Conservation (phyloP, 2,797 vertebrate genomes). For the Enteromius treurensis region DNA sequence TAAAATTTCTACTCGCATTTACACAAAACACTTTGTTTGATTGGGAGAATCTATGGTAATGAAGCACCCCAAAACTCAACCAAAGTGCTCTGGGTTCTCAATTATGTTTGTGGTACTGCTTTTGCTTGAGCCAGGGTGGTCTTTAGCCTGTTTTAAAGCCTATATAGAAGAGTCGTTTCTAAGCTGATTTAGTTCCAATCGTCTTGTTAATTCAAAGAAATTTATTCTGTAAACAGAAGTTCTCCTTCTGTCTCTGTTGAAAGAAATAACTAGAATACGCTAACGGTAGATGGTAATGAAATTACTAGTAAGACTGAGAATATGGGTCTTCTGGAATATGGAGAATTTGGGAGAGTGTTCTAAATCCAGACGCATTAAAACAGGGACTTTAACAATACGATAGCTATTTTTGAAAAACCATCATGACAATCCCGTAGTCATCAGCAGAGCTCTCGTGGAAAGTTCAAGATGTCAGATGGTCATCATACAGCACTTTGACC, state of each 20-base stretch:
- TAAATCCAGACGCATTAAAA: constrained; percentile 55
- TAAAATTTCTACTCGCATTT: constrained; percentile 69
- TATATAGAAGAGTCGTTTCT: constrained; percentile 65
- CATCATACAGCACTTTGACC: constrained; percentile 83
- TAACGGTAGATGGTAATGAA: constrained; percentile 24
- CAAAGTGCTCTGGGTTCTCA: constrained; percentile 55
- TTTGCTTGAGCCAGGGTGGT: constrained; percentile 69
- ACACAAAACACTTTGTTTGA: constrained; percentile 62
- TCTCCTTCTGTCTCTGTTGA: constrained; percentile 27
- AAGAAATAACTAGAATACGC: constrained; percentile 19
- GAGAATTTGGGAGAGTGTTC: constrained; percentile 23
- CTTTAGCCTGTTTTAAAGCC: constrained; percentile 29
- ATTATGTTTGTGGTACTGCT: constrained; percentile 59
- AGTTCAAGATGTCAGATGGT: constrained; percentile 71
- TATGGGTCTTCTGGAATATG: neutral
- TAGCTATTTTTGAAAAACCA: constrained; percentile 40
- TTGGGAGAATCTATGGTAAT: constrained; percentile 63
- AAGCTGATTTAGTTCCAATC: constrained; percentile 65
- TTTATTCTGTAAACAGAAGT: constrained; percentile 13
- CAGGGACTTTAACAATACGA: constrained; percentile 64
- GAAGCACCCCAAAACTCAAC: constrained; percentile 48
- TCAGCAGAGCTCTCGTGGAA: constrained; percentile 69
- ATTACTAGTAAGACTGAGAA: constrained; percentile 9
- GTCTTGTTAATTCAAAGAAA: constrained; percentile 50
- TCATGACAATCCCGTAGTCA: constrained; percentile 78